These are phyloP conservation scores for Drosophila guanche DNA, from an alignment of 1,140 invertebrate species.

Conservation along the genomic window DNA sequence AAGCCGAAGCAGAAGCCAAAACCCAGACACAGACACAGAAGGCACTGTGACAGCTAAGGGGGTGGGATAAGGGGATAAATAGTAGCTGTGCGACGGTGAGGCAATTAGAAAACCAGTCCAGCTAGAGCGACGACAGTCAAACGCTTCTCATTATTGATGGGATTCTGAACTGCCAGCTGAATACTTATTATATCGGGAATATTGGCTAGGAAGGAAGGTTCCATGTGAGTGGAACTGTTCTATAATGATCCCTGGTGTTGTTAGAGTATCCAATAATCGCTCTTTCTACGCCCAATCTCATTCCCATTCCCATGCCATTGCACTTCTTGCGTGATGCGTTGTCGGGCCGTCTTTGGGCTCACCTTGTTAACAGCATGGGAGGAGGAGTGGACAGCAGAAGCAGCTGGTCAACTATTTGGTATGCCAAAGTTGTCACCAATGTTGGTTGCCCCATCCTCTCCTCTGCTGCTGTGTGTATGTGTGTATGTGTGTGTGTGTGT, in stretches of 20 bases:
- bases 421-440: conserved; percentile 67
- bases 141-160: conserved; percentile 42
- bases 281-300: not conserved
- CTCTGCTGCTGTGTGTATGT: conserved; percentile 35
- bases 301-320: conserved; percentile 5
- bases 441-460: conserved; percentile 14
- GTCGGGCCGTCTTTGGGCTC: not conserved
- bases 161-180: not conserved
- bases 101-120: conserved; percentile 56
- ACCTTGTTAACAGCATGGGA: not conserved
- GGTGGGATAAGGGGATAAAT: not conserved
- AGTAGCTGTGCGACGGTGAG: too few species aligned
- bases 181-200: not conserved
- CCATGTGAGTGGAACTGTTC: too few species aligned
- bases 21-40: conserved; percentile 1
- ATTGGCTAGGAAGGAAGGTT: too few species aligned
- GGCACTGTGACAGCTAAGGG: conserved; percentile 17
- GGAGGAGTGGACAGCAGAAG: conserved; percentile 19
- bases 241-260: too few species aligned
- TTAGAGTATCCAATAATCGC: conserved; percentile 1
- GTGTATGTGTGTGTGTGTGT: conserved; percentile 4
- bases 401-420: conserved; percentile 67
- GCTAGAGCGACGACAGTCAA: conserved; percentile 41
- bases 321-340: conserved; percentile 48
- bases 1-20: conserved; percentile 16